Evolutionary conservation across 2,797 vertebrate species (phyloP), one percentile per base, ranked within the genome.

Genomic region (Manis pentadactyla): DNA sequence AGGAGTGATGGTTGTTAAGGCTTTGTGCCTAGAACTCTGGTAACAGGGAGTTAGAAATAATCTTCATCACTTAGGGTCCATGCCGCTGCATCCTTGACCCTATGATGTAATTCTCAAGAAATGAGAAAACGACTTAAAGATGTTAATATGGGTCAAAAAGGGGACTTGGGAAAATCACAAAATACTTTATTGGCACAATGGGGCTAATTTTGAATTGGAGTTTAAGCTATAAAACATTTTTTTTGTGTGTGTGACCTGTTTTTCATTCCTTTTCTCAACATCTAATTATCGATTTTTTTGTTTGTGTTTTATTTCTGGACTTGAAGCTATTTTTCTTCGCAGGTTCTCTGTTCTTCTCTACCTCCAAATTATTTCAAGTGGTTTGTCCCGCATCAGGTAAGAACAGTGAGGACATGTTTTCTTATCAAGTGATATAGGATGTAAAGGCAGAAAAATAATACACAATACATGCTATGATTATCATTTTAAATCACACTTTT

Each of bases 71-170:
- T 14, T 6, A 25, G 5, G 1, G 12, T 18, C 19, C 15, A 11
- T 55, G 46, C 17, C n/a, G 0, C 2, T 64, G 10, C 0, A 59
- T 11, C 18, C 5, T 55, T 88, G 21, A 87, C 18, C 29, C 37
- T 39, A 39, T 53, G 39, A 71, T n/a, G 4, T 77, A 29, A 82
- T 71, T 89, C 55, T 71, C 34, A 86, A 53, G 53, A 92, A 95
- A 94, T 34, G 34, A 66, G 10, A 21, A 82, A 89, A 5, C 19
- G 11, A 73, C 57, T 95, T 79, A 29, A 69, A 94, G 92, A 92
- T 85, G 83, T 75, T 88, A 71, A 71, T 79, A 39, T 25, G 10
- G 17, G 61, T 59, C 63, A 75, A 71, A 95, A 77, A 46, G 39
- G 13, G 11, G 1, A 71, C 23, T 59, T 71, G 5, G 25, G 39